Evolutionary conservation across 2,113 vertebrate species (phyloP), one percentile per base, ranked within the genome.

Genomic region (Aythya baeri): DNA sequence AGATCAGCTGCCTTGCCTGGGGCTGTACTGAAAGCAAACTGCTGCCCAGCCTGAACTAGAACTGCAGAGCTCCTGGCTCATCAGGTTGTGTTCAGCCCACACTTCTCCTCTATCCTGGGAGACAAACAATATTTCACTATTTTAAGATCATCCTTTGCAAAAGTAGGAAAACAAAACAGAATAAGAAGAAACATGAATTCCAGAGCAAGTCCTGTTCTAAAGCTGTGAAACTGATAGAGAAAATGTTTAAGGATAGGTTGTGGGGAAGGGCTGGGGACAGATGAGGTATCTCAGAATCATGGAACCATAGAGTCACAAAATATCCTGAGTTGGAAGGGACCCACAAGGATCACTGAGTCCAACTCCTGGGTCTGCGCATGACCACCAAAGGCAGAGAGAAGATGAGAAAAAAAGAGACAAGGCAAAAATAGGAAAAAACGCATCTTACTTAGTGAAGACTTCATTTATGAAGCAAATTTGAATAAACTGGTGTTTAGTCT

Each of bases 61-160:
- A 15, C 1, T 86, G 44, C 43, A 55, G 44, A 83, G 41, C 25
- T 66, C 34, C n/a, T 83, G 67, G 16, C 46, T 34, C 14, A 29
- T 46, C 8, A 59, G 63, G 26, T 1, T 55, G 38, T 15, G 36
- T 22, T 71, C 36, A 63, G n/a, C 52, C 59, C 3, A 4, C 0
- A 0, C 4, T 70, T 61, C 43, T 83, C 17, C 38, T 85, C 72
- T 55, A 81, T 17, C 10, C 50, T 63, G 31, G 13, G 17, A 73
- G 36, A 18, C 25, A 38, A 22, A 12, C 6, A 36, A 49, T 13
- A 21, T 62, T 86, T 63, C n/a, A 52, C 2, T 49, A 32, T 13
- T 62, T 73, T 27, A 65, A 76, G 50, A 61, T 22, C 11, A 55
- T n/a, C 31, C 52, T 88, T 83, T 55, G 31, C 46, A 71, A 74